Evolutionary conservation across 1,140 invertebrate genomes (phyloP).

Genomic region (Paralvinella palmiformis): DNA sequence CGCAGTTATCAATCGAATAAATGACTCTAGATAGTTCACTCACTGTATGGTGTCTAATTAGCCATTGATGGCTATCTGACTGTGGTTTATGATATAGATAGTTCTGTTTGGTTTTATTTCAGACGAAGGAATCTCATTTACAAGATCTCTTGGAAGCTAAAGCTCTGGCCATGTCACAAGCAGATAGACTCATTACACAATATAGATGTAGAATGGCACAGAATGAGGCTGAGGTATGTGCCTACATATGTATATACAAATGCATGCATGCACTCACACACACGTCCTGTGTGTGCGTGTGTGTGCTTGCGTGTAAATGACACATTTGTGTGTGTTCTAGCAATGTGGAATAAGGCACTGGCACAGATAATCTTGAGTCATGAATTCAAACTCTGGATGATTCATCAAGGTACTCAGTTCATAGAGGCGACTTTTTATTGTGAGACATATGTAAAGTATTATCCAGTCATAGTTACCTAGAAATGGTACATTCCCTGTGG

Average conservation of each 20-base stretch:
- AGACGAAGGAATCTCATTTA: constrained; percentile 48
- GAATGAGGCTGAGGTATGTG: constrained; percentile 42
- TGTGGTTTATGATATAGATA: not conserved
- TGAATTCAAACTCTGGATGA: no score
- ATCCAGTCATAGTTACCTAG: no score
- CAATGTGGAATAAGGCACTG: no score
- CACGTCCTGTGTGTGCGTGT: not conserved
- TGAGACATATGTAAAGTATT: no score
- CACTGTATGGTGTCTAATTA: not conserved
- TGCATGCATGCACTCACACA: not conserved
- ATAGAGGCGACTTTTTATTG: no score
- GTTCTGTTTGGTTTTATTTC: constrained; percentile 13
- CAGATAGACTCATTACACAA: constrained; percentile 45
- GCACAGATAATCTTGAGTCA: no score
- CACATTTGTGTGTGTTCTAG: no score
- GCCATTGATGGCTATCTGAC: not conserved
- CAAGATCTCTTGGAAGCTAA: constrained; percentile 49
- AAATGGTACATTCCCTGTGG: no score
- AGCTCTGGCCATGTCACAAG: constrained; percentile 41
- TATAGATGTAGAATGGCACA: constrained; percentile 41
- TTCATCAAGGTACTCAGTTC: no score
- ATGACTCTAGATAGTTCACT: not conserved
- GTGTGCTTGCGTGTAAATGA: not conserved
- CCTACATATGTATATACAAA: not conserved
- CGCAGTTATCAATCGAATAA: not conserved